Evolutionary conservation across 2,113 vertebrate genomes (phyloP).

Genomic region (Rhadina sibilatrix): DNA sequence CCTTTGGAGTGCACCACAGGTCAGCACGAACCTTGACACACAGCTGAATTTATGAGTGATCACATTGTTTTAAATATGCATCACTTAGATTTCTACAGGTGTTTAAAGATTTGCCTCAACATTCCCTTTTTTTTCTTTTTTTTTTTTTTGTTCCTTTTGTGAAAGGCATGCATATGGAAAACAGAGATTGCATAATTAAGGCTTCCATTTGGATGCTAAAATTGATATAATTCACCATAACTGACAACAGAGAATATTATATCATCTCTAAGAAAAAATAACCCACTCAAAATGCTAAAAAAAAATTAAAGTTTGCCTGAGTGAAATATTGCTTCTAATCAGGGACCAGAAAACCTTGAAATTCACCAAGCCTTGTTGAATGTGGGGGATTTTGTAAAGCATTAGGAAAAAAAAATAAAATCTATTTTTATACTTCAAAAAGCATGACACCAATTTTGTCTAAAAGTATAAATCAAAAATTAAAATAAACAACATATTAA

Average conservation of each 20-base stretch:
- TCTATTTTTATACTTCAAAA: slow-evolving; percentile 1
- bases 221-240: slow-evolving; percentile 34
- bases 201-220: slow-evolving; percentile 37
- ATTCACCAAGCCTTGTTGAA: neutral
- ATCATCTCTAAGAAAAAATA: neutral
- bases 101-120: slow-evolving; percentile 22
- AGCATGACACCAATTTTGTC: neutral
- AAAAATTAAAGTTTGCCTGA: neutral
- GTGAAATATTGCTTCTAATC: neutral
- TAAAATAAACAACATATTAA: neutral
- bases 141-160: neutral
- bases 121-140: neutral
- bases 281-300: neutral
- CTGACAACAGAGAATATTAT: slow-evolving; percentile 20
- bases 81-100: slow-evolving; percentile 69
- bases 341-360: neutral
- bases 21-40: slow-evolving; percentile 70
- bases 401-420: neutral
- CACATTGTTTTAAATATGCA: slow-evolving; percentile 69
- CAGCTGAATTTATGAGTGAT: slow-evolving; percentile 53
- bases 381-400: neutral
- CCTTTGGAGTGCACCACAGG: slow-evolving; percentile 45
- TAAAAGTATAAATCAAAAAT: neutral
- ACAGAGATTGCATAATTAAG: slow-evolving; percentile 40
- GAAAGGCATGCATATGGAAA: neutral